phyloP scores from a whole-genome alignment of 2,888 invertebrate genomes.

The Amphipoea oculea region DNA sequence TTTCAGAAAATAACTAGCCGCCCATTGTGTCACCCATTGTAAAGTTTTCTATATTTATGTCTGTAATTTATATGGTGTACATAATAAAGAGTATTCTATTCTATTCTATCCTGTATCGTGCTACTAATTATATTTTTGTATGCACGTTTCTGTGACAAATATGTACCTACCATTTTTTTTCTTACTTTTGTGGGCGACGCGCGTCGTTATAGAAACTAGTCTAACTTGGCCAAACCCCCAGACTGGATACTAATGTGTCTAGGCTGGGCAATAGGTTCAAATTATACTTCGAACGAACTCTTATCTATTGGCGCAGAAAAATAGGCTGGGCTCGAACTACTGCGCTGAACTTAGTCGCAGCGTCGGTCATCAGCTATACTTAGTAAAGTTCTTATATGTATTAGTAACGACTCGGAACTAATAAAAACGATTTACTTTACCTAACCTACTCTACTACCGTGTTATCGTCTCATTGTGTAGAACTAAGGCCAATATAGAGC shows the following conservation, averaged over 20 bases:
- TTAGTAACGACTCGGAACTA: neutral
- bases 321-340: constrained; percentile 9
- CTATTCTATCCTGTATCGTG: neutral
- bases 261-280: neutral
- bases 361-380: neutral
- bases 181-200: neutral
- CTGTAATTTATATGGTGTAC: no score
- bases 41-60: no score
- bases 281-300: neutral
- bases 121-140: neutral
- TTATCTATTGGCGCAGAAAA: constrained; percentile 32
- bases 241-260: neutral
- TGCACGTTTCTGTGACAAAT: neutral
- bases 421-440: neutral
- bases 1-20: constrained; percentile 8
- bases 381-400: neutral
- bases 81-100: no score
- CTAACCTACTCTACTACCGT: neutral
- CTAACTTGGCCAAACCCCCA: neutral
- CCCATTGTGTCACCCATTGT: no score
- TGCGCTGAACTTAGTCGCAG: neutral
- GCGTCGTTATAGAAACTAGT: neutral
- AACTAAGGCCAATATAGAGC: neutral
- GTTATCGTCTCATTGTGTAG: neutral
- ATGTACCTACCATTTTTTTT: neutral